Conservation (phyloP, 2,113 vertebrate species). For the Oreochromis spilurus region DNA sequence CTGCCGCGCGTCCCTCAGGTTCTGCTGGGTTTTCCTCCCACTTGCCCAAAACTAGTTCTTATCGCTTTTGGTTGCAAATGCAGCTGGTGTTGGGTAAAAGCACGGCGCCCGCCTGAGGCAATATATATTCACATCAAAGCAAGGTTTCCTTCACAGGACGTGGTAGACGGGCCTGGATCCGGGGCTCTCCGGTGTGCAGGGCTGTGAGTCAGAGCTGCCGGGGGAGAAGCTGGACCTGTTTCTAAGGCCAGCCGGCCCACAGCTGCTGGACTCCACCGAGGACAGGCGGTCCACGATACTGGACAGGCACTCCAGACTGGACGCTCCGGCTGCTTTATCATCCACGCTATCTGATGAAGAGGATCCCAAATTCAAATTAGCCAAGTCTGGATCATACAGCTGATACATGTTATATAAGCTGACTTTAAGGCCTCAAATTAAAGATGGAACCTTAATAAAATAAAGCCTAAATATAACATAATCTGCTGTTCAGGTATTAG, state of each 20-base stretch:
- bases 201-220: conserved; percentile 79
- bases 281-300: conserved; percentile 95
- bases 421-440: neutral
- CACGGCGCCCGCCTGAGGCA: neutral
- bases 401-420: neutral
- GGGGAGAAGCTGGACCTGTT: conserved; percentile 72
- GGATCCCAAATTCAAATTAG: neutral
- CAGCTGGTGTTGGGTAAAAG: conserved; percentile 1
- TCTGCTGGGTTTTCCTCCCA: neutral
- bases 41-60: conserved; percentile 10
- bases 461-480: neutral
- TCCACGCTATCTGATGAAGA: conserved; percentile 58
- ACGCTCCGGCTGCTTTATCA: conserved; percentile 74
- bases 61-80: neutral
- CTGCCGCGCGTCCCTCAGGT: neutral
- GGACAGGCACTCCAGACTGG: conserved; percentile 92
- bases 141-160: conserved; percentile 78
- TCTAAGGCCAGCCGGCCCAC: conserved; percentile 63
- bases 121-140: neutral
- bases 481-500: neutral
- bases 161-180: conserved; percentile 85
- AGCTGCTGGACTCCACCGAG: conserved; percentile 70
- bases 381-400: neutral
- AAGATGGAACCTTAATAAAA: neutral
- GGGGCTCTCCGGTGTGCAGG: conserved; percentile 78